Percentiles rank a stretch among this genome's conserved stretches.
Conservation (phyloP, 2,113 vertebrate genomes). For the Phoxinus phoxinus region DNA sequence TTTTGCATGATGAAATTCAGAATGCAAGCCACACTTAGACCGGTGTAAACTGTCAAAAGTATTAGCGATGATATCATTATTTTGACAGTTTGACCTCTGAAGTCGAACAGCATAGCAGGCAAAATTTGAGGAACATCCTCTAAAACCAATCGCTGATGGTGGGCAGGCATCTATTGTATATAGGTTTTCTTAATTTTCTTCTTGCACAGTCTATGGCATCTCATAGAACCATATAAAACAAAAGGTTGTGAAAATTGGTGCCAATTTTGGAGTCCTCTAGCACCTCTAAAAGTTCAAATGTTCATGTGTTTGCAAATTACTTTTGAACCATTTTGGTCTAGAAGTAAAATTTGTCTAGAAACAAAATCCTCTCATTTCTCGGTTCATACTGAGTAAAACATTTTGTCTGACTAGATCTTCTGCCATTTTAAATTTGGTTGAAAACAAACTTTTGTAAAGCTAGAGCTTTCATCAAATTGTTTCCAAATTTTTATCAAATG, state of each 20-base stretch:
- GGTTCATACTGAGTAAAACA: not conserved
- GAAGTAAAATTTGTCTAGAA: not conserved
- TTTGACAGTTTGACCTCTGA: conserved; percentile 3
- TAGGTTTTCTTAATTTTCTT: not conserved
- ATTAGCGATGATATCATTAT: conserved; percentile 13
- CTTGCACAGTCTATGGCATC: not conserved
- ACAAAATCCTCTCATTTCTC: not conserved
- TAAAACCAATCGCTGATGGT: not conserved
- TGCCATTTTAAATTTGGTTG: not conserved
- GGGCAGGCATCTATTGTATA: not conserved
- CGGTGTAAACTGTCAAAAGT: not conserved
- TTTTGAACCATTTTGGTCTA: not conserved
- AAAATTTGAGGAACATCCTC: not conserved
- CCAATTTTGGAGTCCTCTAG: not conserved
- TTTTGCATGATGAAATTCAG: conserved; percentile 7
- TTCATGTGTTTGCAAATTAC: not conserved
- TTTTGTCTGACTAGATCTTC: not conserved
- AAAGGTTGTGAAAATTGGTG: not conserved
- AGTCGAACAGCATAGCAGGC: not conserved
- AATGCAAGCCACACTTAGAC: not conserved
- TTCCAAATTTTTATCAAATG: not conserved
- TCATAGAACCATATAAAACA: not conserved
- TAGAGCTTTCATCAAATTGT: not conserved
- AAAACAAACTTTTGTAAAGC: not conserved
- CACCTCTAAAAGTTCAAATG: not conserved